Evolutionary conservation across 2,113 vertebrate genomes (phyloP), one percentile per base, ranked within the genome.

Genomic region (Oreochromis tanganicae): DNA sequence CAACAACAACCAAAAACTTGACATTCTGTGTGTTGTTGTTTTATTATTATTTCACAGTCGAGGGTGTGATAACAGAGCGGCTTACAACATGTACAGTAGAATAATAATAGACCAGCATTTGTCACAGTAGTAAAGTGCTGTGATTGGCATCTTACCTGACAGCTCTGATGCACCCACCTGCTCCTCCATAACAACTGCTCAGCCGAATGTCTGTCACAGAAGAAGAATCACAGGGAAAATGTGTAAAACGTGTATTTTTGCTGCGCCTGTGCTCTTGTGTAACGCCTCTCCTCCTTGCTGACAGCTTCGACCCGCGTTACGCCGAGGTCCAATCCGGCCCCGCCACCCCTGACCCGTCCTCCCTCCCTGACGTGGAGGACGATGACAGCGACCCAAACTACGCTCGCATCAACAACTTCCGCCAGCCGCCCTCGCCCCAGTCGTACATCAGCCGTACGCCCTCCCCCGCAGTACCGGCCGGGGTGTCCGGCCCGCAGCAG

Each of bases 321-420:
- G 95, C 96, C 5, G 97, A 98, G 59, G 46, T 96, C 90, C 90
- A 95, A 24, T 95, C 97, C 13, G 96, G 96, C 46, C 96, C 96
- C 4, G 83, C 10, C 48, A 87, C 86, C 55, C 91, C 94, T 32
- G 88, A 97, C 94, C 63, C 32, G 75, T 90, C 82, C 24, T 73
- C 84, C 9, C 54, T 96, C 36, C 97, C 97, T 1, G 97, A 97
- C 19, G 90, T 98, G 29, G 98, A 98, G 1, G 98, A 99, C 41
- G 98, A 99, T 82, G 98, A 99, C 85, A 92, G 93, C 43, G 98
- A 99, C 94, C 98, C 98, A 21, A 98, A 98, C 97, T 99, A 99
- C 4, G 98, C 98, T 82, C 97, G 97, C 92, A 97, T 99, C 88
- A 97, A 95, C 95, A 96, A 97, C 91, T 99, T 98, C 95, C 96